Evolutionary conservation across 2,888 invertebrate species (phyloP).

Genomic region (Spatulosminthurus flaviceps): DNA sequence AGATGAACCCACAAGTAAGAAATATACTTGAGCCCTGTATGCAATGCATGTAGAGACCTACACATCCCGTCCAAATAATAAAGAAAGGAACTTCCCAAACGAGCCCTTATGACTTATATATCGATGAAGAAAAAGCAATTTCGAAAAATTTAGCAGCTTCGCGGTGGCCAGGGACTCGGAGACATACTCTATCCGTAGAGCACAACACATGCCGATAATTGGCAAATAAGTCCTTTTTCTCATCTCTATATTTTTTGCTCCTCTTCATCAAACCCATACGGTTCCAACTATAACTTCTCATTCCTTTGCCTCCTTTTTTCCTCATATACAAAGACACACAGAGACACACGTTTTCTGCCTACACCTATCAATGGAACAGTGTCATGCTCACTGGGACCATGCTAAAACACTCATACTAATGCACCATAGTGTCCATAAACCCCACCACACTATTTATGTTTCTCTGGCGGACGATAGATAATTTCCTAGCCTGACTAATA

Average conservation of each 20-base stretch:
- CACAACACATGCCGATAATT: slow-evolving; percentile 61
- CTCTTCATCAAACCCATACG: slow-evolving; percentile 49
- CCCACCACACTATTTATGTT: background rate
- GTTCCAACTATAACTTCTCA: slow-evolving; percentile 24
- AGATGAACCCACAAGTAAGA: too few relatives aligned
- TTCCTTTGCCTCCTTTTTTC: background rate
- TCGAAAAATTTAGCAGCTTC: slow-evolving; percentile 58
- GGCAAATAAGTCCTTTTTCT: slow-evolving; percentile 59
- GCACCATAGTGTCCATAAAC: background rate
- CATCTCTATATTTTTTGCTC: slow-evolving; percentile 49
- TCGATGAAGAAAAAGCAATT: slow-evolving; percentile 59
- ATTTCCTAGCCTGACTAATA: background rate
- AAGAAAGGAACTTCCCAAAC: background rate
- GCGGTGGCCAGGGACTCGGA: slow-evolving; percentile 39
- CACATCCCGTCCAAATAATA: background rate
- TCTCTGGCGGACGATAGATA: slow-evolving; percentile 18
- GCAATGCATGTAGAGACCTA: too few relatives aligned
- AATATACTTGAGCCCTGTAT: too few relatives aligned
- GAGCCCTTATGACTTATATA: slow-evolving; percentile 42
- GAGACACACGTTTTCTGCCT: background rate
- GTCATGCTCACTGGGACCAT: too few relatives aligned
- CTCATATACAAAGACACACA: background rate
- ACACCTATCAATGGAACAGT: background rate
- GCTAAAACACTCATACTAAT: too few relatives aligned
- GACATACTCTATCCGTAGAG: slow-evolving; percentile 37